phyloP scores from a whole-genome alignment of 2,888 invertebrate genomes.

The Helleia helle region DNA sequence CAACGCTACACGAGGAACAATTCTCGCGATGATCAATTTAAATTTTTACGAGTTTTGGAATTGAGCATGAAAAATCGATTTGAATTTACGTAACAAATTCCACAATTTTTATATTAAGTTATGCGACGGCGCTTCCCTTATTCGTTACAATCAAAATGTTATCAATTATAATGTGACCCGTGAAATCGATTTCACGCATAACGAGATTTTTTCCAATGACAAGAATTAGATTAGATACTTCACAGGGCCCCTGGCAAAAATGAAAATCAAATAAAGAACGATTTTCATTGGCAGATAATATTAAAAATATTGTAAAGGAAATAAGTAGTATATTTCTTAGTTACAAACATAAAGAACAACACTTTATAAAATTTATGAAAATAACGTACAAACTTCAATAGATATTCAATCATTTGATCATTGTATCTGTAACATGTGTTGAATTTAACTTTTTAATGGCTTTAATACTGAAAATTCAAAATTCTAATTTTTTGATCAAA shows the following conservation, averaged over 20 bases:
- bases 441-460: too few species aligned
- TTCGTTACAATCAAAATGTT: neutral
- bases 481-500: too few species aligned
- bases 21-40: neutral
- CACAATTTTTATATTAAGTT: neutral
- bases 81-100: neutral
- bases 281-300: neutral
- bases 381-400: too few species aligned
- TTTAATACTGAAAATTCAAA: too few species aligned
- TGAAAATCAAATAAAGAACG: neutral
- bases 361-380: too few species aligned
- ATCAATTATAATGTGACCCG: slow-evolving; percentile 3
- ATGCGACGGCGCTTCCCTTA: slow-evolving; percentile 1
- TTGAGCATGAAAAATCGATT: slow-evolving; percentile 5
- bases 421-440: too few species aligned
- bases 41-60: neutral
- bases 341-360: too few species aligned
- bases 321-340: too few species aligned
- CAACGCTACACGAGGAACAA: neutral
- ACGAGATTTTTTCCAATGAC: slow-evolving; percentile 34
- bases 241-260: slow-evolving; percentile 25
- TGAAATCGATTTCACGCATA: slow-evolving; percentile 30
- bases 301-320: too few species aligned
- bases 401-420: too few species aligned
- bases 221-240: slow-evolving; percentile 43